These are phyloP conservation scores for Peromyscus polionotus DNA, from an alignment of 2,113 vertebrate species.

Conservation along the genomic window DNA sequence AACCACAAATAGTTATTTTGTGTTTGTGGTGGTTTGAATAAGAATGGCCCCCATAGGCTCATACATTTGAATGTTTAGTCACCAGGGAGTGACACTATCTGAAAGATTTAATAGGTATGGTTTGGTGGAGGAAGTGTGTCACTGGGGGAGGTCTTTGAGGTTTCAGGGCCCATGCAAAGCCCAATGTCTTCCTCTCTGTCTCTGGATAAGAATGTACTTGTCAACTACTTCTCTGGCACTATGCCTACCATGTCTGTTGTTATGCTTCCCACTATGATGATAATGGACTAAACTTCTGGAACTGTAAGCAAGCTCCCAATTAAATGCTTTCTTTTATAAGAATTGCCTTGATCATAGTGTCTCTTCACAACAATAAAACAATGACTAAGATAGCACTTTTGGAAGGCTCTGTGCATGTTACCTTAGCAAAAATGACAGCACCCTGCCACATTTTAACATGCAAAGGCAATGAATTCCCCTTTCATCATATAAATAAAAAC, in stretches of 20 bases:
- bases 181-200: neutral
- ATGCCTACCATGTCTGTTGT: neutral
- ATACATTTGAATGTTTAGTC: neutral
- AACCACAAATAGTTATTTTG: neutral
- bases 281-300: neutral
- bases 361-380: neutral
- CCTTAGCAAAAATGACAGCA: neutral
- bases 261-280: neutral
- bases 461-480: neutral
- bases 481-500: neutral
- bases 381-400: neutral
- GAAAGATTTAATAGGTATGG: neutral
- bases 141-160: neutral
- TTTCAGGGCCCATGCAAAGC: neutral
- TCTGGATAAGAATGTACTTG: neutral
- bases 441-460: neutral
- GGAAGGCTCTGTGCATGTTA: neutral
- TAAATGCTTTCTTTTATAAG: neutral
- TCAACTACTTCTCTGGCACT: neutral
- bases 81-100: neutral
- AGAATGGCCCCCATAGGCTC: neutral
- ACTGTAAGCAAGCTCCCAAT: neutral
- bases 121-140: neutral
- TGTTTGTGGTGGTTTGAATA: neutral
- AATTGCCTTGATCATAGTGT: neutral